These are phyloP conservation scores for Agriopis aurantiaria DNA, from an alignment of 2,888 invertebrate genomes.

Conservation along the genomic window DNA sequence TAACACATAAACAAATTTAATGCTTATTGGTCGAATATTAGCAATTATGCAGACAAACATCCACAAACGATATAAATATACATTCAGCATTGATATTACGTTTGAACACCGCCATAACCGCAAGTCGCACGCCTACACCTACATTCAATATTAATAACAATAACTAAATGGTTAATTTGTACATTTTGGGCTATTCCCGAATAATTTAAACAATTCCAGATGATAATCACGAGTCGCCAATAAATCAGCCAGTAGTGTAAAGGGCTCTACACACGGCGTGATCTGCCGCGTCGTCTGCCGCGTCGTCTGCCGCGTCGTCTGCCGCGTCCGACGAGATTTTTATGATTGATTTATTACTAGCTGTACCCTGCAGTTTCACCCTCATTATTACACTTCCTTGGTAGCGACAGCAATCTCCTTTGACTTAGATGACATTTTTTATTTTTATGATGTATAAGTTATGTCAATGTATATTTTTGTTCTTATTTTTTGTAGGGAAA, in stretches of 20 bases:
- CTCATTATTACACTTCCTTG: too few species aligned
- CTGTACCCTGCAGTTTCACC: too few species aligned
- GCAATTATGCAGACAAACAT: background rate
- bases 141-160: constrained; percentile 17
- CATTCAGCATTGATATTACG: constrained; percentile 11
- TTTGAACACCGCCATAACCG: constrained; percentile 18
- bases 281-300: background rate
- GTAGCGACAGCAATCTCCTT: too few species aligned
- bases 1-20: background rate
- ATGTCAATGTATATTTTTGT: too few species aligned
- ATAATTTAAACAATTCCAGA: constrained; percentile 36
- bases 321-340: too few species aligned
- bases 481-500: too few species aligned
- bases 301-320: background rate
- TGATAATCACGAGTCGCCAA: constrained; percentile 63
- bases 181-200: constrained; percentile 32
- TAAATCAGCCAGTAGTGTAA: constrained; percentile 62
- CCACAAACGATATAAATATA: background rate
- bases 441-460: too few species aligned
- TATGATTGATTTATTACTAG: too few species aligned
- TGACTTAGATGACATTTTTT: too few species aligned
- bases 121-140: constrained; percentile 29
- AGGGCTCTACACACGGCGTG: background rate
- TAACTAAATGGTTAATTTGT: constrained; percentile 22
- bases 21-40: too few species aligned